A percentile compares a stretch with the other conserved stretches of the same genome.
phyloP scores from a whole-genome alignment of 2,113 vertebrate species.

The Ia io region DNA sequence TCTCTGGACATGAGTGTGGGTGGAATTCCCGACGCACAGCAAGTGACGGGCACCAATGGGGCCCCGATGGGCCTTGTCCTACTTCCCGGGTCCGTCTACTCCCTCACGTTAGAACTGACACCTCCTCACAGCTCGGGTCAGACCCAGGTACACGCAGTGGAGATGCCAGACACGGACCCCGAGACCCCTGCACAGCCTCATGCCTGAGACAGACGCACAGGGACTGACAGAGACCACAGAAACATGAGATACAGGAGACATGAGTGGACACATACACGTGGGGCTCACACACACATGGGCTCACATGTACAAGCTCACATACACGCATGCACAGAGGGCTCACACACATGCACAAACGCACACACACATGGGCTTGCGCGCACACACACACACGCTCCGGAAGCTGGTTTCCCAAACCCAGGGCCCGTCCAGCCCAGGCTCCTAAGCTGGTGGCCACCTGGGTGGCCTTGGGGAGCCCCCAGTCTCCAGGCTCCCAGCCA shows the following conservation, averaged over 20 bases:
- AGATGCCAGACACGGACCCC: neutral
- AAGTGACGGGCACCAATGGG: no score
- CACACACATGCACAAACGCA: neutral
- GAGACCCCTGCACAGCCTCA: neutral
- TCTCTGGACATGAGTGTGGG: fast-evolving
- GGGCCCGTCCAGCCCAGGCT: neutral
- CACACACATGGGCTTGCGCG: neutral
- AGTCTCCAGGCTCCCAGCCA: neutral
- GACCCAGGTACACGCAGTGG: fast-evolving
- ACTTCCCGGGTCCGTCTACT: fast-evolving
- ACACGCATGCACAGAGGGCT: neutral
- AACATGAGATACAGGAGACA: neutral
- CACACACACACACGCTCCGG: neutral
- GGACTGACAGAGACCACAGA: neutral
- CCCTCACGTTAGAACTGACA: neutral
- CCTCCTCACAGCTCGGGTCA: neutral
- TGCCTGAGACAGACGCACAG: fast-evolving
- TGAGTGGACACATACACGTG: fast-evolving
- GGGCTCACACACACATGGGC: neutral
- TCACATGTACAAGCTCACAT: neutral
- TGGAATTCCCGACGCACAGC: fast-evolving
- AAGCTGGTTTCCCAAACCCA: neutral
- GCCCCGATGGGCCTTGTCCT: fast-evolving
- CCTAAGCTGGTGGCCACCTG: fast-evolving
- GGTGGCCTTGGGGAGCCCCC: neutral